Base-by-base conservation (phyloP, 2,888 invertebrate genomes). In the Rotaria macrura region DNA sequence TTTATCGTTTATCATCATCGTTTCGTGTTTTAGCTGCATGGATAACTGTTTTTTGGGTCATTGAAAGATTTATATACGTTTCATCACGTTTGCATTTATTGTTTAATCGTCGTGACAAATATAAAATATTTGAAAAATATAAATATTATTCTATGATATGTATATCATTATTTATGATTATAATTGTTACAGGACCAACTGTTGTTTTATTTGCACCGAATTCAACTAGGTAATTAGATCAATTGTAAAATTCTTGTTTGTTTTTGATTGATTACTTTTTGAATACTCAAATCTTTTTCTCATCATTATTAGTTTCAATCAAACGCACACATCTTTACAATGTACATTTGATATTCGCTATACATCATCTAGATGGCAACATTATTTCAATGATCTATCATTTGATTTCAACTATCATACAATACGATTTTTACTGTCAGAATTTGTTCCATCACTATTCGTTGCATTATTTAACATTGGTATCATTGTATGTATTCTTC, bases 21-120 rank as follows among this genome's bases (percentile, higher is more conserved):
- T 52, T 34, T 83, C 83, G 83, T 83, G 83, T 83, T 20, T 23
- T 49, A 1, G n/a, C 83, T 3, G 83, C 83, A 83, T 83, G 47
- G 83, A 34, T 83, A 17, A 65, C 65, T 3, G 65, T 65, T 34
- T 65, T 65, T 65, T 65, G 65, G 65, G 65, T 65, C 20, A 65
- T 65, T 38, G 65, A 65, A 65, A 65, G 65, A 34, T 65, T 65
- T 65, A 34, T 34, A 17, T 65, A 65, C 38, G 65, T 65, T 17
- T 65, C 65, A 65, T 65, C 65, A 20, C 65, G 65, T 34, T 34
- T 65, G 20, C n/a, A 65, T 65, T 14, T 65, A 17, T 29, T 65
- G 17, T 34, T 20, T 34, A 34, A 65, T 65, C 65, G 34, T 20
- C 34, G 34, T 65, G 65, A 65, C 7, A 65, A 34, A 34, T 65